Evolutionary conservation across 2,888 invertebrate genomes (phyloP), one percentile per base, ranked within the genome.

Genomic region (Venusia cambrica): DNA sequence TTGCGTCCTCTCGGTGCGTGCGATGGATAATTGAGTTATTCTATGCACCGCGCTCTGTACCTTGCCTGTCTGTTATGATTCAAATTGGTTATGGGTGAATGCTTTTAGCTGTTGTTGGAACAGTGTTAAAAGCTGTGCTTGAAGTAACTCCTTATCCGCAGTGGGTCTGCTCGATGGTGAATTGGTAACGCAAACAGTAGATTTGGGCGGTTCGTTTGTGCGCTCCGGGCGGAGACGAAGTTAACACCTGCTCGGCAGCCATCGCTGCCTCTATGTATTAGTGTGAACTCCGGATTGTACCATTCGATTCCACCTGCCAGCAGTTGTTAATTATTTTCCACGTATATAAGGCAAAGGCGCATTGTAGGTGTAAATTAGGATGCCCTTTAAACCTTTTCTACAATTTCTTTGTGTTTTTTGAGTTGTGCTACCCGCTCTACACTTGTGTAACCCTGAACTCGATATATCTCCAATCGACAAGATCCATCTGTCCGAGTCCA

Each of bases 131-230:
- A 68, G 68, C 57, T 38, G 55, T 61, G 54, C 54, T 56, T 21
- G 38, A 44, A 47, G 55, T 52, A 48, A 54, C 64, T 66, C 59
- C 62, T 71, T 70, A 73, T 63, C 66, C 61, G 54, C 53, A 64
- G 65, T 53, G 63, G 61, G 66, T 69, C 51, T 51, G 47, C 57
- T 59, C 34, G 54, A 34, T 48, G 57, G 58, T 64, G 57, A 76
- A 80, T 78, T 67, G 67, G 38, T 62, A 70, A 54, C 32, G 61
- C 67, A 84, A 84, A 83, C 72, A 83, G 48, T 54, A 59, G 62
- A 66, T 77, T 73, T 79, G 85, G 84, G 84, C 85, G 85, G 84
- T 76, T 67, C 81, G 71, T 78, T 79, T 84, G 81, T 75, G 59
- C 62, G 57, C 54, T 52, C 51, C 54, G 57, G 54, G 62, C 55